These are phyloP conservation scores for Acanthiza pusilla DNA, from an alignment of 2,797 vertebrate species.

Conservation along the genomic window DNA sequence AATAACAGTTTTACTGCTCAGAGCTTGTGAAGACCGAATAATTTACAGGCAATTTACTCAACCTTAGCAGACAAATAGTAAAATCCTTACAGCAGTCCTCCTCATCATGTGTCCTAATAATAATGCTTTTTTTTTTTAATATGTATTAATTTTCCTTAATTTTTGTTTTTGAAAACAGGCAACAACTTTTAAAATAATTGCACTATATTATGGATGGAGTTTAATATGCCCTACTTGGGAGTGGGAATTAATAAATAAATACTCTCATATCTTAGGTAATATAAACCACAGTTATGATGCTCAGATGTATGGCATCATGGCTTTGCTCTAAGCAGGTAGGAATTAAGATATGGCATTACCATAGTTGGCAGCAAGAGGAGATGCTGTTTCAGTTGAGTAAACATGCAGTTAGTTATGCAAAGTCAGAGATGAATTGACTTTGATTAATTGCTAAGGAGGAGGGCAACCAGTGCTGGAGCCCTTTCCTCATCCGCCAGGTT, in stretches of 20 bases:
- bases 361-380: not conserved
- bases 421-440: not conserved
- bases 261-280: not conserved
- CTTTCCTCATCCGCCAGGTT: not conserved
- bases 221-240: not conserved
- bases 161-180: not conserved
- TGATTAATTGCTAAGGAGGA: not conserved
- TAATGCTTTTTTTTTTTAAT: not conserved
- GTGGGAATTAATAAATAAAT: not conserved
- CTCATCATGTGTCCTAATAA: not conserved
- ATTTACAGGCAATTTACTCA: not conserved
- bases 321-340: not conserved
- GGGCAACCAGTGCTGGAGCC: not conserved
- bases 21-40: not conserved
- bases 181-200: not conserved
- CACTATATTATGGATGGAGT: not conserved
- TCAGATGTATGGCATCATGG: not conserved
- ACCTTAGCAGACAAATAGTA: not conserved
- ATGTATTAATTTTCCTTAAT: not conserved
- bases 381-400: not conserved
- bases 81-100: not conserved
- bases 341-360: not conserved
- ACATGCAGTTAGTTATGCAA: not conserved
- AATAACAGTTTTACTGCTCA: not conserved
- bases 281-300: not conserved